Evolutionary conservation across 1,140 invertebrate species (phyloP).

Genomic region (Tetramorium alpestre): DNA sequence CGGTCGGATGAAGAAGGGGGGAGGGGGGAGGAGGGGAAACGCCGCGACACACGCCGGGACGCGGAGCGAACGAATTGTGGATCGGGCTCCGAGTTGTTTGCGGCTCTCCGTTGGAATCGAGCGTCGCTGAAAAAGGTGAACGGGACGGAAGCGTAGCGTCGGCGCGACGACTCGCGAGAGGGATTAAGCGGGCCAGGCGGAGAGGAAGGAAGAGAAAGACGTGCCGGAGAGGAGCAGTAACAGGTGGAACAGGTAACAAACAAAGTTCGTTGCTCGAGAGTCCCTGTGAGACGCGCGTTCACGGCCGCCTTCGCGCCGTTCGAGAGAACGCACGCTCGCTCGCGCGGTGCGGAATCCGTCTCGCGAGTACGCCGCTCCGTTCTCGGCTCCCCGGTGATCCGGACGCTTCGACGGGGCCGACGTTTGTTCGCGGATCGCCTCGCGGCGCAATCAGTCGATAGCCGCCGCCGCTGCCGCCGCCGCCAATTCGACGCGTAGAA

Average conservation of each 20-base stretch:
- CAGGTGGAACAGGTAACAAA: constrained; percentile 45
- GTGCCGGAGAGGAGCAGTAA: constrained; percentile 5
- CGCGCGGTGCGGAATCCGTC: too few relatives aligned
- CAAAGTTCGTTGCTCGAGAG: background rate
- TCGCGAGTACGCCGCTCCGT: too few relatives aligned
- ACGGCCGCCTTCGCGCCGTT: background rate
- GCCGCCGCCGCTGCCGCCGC: background rate
- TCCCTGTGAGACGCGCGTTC: too few relatives aligned
- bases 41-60: background rate
- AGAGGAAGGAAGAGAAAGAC: too few relatives aligned
- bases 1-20: background rate
- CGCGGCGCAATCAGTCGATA: constrained; percentile 19
- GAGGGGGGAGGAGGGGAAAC: background rate
- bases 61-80: constrained; percentile 10
- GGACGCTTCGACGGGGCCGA: background rate
- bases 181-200: background rate
- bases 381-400: background rate
- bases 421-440: background rate
- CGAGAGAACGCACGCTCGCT: too few relatives aligned
- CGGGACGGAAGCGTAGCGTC: background rate
- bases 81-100: background rate
- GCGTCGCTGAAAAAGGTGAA: background rate
- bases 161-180: background rate
- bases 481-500: constrained; percentile 8
- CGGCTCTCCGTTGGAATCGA: background rate